Evolutionary conservation across 2,888 invertebrate genomes (phyloP), one percentile per base, ranked within the genome.

Genomic region (Tiliacea citrago): DNA sequence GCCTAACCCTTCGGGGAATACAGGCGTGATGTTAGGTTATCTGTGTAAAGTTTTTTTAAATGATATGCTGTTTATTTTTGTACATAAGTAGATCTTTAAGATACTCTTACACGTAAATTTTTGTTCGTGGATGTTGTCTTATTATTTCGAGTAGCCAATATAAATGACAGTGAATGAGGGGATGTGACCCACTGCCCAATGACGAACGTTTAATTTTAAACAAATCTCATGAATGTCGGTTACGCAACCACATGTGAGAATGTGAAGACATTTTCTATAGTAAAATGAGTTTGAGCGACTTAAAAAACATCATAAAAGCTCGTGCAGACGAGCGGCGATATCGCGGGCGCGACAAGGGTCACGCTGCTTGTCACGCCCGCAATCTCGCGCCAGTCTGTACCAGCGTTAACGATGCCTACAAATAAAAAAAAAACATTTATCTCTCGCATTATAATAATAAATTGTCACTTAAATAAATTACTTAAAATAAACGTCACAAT

Each of bases 171-270:
- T 60, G 21, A 24, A 45, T 47, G 35, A n/a, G 42, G 49, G 65
- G 65, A 69, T 73, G 69, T 35, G 8, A 18, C 0, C n/a, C 29
- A 61, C 29, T 16, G 39, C 29, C 16, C 4, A 29, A 69, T 70
- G 53, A 70, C 9, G 18, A 70, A 53, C 13, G 13, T 51, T 70
- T 67, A 51, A 49, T 69, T 39, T 51, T 39, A 21, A 45, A 21
- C 2, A 18, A 51, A 49, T 51, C 6, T 39, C 3, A 24, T 24
- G 7, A 24, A 24, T 39, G 47, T 49, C 39, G 3, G 24, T 51
- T 18, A 16, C 24, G 47, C 1, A 55, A 71, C 21, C 2, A 1
- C 39, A n/a, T 7, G 39, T 42, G 13, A n/a, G 9, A 42, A 29
- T 21, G 5, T 35, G 18, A 42, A 8, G 21, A 51, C n/a, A 21